Conservation (phyloP, 2,113 vertebrate genomes). For the Rhea americana region DNA sequence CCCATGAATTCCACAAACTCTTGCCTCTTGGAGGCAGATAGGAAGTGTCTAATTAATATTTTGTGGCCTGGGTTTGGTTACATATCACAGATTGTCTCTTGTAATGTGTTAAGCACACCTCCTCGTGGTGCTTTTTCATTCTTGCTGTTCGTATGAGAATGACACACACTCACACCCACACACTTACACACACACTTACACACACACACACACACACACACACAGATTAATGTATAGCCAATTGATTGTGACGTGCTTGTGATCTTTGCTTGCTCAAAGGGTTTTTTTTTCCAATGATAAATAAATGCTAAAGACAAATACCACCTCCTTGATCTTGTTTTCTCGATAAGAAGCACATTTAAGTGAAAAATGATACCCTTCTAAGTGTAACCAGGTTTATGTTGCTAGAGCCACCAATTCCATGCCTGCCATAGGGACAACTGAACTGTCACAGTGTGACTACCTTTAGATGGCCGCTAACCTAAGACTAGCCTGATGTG, state of each 20-base stretch:
- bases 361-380: background rate
- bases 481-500: constrained; percentile 45
- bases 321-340: constrained; percentile 79
- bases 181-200: constrained; percentile 25
- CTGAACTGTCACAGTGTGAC: constrained; percentile 15
- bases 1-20: constrained; percentile 11
- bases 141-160: constrained; percentile 80
- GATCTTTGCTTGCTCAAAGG: constrained; percentile 92
- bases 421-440: background rate
- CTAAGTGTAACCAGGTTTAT: background rate
- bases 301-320: constrained; percentile 91
- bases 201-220: background rate
- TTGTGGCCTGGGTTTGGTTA: constrained; percentile 89
- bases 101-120: constrained; percentile 75
- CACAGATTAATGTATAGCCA: constrained; percentile 82
- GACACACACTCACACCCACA: constrained; percentile 34
- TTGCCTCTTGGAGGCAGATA: constrained; percentile 67
- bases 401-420: background rate
- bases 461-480: constrained; percentile 50
- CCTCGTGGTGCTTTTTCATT: constrained; percentile 83
- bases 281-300: constrained; percentile 78
- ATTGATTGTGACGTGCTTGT: constrained; percentile 93
- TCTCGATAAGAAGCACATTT: constrained; percentile 70
- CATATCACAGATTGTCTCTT: constrained; percentile 76
- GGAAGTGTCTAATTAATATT: constrained; percentile 81